Conservation (phyloP, 2,888 invertebrate genomes). For the Eristalinus sepulchralis region DNA sequence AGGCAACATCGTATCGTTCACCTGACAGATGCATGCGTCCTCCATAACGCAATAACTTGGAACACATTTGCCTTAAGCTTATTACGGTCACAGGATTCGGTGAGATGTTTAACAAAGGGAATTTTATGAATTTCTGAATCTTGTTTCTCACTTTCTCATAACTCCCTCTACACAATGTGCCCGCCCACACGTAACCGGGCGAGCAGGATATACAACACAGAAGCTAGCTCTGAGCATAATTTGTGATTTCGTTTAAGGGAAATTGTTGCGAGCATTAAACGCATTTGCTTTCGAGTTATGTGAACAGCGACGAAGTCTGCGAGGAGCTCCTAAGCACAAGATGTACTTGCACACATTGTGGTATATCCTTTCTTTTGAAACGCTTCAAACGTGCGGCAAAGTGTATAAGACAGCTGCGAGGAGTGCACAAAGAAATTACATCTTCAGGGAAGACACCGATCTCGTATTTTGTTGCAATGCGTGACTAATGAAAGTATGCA, state of each 20-base stretch:
- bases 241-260: background rate
- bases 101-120: background rate
- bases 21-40: background rate
- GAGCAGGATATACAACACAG: background rate
- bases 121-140: background rate
- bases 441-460: background rate
- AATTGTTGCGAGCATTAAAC: background rate
- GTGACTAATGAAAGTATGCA: background rate
- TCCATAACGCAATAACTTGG: background rate
- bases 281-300: background rate
- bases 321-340: background rate
- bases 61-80: background rate
- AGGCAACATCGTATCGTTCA: background rate
- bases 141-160: background rate
- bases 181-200: background rate
- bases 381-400: background rate
- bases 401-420: background rate
- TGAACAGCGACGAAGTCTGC: background rate
- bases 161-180: background rate
- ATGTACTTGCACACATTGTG: background rate
- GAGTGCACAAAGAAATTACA: background rate
- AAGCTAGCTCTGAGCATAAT: background rate
- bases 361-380: background rate
- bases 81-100: background rate
- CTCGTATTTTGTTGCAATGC: background rate